Conservation (phyloP, 2,797 vertebrate genomes). For the Astyanax mexicanus region DNA sequence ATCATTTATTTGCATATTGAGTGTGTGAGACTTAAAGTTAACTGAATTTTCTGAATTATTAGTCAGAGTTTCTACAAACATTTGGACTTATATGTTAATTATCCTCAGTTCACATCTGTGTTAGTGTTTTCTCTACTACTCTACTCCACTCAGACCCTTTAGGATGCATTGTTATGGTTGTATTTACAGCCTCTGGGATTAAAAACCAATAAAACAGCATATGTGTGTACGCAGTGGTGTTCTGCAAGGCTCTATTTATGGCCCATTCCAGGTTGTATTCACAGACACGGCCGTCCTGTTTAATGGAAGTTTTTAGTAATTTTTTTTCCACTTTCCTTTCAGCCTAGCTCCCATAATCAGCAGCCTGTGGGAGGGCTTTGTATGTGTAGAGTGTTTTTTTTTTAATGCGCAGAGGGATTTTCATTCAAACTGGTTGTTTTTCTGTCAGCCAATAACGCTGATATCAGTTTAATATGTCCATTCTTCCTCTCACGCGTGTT, state of each 20-base stretch:
- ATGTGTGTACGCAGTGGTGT: neutral
- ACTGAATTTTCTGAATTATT: too few relatives aligned
- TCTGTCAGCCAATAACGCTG: neutral
- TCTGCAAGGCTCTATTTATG: neutral
- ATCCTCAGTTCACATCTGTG: too few relatives aligned
- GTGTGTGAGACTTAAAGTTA: too few relatives aligned
- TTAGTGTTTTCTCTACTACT: too few relatives aligned
- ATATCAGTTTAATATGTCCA: constrained; percentile 2
- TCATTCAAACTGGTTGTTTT: neutral
- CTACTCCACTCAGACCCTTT: too few relatives aligned
- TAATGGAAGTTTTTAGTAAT: neutral
- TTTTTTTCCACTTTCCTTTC: neutral
- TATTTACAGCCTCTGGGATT: too few relatives aligned
- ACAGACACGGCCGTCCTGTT: neutral
- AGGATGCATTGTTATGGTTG: too few relatives aligned
- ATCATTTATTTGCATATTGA: too few relatives aligned
- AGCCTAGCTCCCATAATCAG: neutral
- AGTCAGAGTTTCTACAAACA: too few relatives aligned
- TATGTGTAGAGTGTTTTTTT: neutral
- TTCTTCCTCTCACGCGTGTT: neutral
- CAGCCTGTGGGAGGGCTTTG: neutral
- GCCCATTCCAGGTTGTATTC: neutral
- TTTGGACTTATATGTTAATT: too few relatives aligned
- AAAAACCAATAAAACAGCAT: too few relatives aligned
- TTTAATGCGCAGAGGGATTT: neutral